Conservation (phyloP, 2,888 invertebrate genomes). For the Trachelus stipa region DNA sequence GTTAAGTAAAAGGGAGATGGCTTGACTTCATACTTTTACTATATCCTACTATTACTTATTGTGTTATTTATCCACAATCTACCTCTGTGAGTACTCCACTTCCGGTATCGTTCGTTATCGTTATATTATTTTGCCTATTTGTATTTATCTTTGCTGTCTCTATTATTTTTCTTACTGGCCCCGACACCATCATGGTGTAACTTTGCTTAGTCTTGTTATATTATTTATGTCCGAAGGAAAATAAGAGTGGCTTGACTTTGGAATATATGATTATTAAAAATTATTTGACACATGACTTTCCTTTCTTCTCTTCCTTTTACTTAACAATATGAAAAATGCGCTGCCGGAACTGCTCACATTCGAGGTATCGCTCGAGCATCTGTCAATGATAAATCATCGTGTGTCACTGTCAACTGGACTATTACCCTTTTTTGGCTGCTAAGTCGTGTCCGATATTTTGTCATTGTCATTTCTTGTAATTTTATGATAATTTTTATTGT, state of each 20-base stretch:
- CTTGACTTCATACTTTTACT: constrained; percentile 27
- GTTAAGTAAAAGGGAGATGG: constrained; percentile 54
- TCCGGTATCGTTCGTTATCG: not conserved
- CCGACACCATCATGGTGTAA: not conserved
- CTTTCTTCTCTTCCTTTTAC: constrained; percentile 11
- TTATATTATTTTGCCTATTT: not conserved
- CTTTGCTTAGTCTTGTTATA: not conserved
- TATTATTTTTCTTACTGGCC: not conserved
- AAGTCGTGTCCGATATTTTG: not conserved
- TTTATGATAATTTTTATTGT: not conserved
- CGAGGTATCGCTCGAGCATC: not conserved
- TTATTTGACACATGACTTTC: constrained; percentile 1
- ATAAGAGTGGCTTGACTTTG: not conserved
- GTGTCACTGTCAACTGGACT: not conserved
- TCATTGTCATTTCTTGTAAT: not conserved
- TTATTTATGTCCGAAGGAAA: not conserved
- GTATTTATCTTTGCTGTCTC: not conserved
- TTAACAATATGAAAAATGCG: constrained; percentile 10
- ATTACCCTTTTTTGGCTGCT: not conserved
- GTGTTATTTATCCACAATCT: constrained; percentile 2
- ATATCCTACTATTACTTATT: not conserved
- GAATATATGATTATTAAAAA: not conserved
- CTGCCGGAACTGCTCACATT: not conserved
- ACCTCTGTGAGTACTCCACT: not conserved
- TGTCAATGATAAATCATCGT: not conserved